These are phyloP conservation scores for Trichopria drosophilae DNA, from an alignment of 2,888 invertebrate species.

Conservation along the genomic window DNA sequence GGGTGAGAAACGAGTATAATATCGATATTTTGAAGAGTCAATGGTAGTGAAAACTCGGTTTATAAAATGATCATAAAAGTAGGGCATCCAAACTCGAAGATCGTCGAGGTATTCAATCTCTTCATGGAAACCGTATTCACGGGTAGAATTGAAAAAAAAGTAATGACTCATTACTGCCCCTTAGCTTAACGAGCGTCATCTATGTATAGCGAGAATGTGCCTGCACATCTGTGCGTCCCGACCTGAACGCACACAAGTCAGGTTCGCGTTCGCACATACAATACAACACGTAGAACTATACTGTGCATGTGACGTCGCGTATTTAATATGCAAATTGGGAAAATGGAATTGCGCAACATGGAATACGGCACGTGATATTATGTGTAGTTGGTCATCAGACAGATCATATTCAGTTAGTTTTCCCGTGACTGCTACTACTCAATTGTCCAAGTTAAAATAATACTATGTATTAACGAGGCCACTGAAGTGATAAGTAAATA, in stretches of 20 bases:
- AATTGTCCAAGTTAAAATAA: too few species aligned
- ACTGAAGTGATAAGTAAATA: too few species aligned
- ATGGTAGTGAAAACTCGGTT: too few species aligned
- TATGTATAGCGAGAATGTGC: slow-evolving; percentile 1
- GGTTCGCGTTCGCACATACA: slow-evolving; percentile 23
- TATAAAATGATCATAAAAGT: too few species aligned
- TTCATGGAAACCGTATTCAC: too few species aligned
- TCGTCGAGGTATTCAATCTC: too few species aligned
- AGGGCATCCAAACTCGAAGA: too few species aligned
- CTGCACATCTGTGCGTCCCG: slow-evolving; percentile 30
- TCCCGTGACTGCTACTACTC: too few species aligned
- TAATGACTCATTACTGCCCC: slow-evolving; percentile 37
- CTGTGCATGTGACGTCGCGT: slow-evolving; percentile 32
- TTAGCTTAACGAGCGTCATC: slow-evolving; percentile 34
- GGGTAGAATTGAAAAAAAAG: slow-evolving; percentile 30
- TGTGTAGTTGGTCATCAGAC: slow-evolving; percentile 18
- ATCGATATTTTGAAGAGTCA: too few species aligned
- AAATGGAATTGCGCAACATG: slow-evolving; percentile 50
- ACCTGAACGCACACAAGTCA: slow-evolving; percentile 32
- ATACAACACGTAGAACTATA: slow-evolving; percentile 1
- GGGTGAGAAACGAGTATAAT: too few species aligned
- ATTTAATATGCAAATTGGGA: slow-evolving; percentile 56
- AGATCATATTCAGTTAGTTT: too few species aligned
- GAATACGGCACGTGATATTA: slow-evolving; percentile 48
- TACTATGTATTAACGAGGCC: too few species aligned